Evolutionary conservation across 2,797 vertebrate species (phyloP), one percentile per base, ranked within the genome.

Genomic region (Oreonectes daqikongensis): DNA sequence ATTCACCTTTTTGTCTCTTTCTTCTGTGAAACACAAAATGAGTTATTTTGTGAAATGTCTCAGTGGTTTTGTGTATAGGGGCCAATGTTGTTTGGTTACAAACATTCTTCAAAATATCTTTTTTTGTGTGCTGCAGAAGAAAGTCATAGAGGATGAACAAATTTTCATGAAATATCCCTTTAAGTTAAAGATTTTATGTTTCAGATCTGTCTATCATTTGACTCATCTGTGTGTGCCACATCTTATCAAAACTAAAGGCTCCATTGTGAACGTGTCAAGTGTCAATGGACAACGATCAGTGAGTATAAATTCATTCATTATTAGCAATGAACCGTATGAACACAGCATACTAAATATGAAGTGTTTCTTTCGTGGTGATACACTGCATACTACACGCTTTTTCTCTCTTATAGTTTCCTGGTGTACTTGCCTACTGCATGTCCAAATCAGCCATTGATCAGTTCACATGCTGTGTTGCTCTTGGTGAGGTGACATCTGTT

Each of bases 381-480:
- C 7, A 10, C 4, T 2, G 18, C 18, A 53, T 11, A 53, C 20
- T 11, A 53, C 20, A 53, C 10, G 8, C 2, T 60, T 60, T 35
- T 35, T 30, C 79, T 64, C 73, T 66, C 44, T 35, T 72, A 9
- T 50, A 95, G 94, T 95, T 95, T 76, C 91, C 93, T 14, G 93
- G 93, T 20, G 93, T 95, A 42, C 84, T 95, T 77, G 91, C 93
- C n/a, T 95, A 95, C 60, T 95, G 94, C 77, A 92, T 94, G 91
- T 95, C 93, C 24, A 95, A 95, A 81, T 89, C 94, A 0, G 93
- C 94, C 52, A 92, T 95, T 20, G 94, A 95, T 84, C 94, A 94
- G 83, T 92, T 95, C 69, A 95, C 94, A 24, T 75, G 91, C 38
- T 95, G 94, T 53, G 57, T 74, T 52, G 93, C 94, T 17, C 90